Conservation (phyloP, 2,888 invertebrate species). For the Sthenelais limicola region DNA sequence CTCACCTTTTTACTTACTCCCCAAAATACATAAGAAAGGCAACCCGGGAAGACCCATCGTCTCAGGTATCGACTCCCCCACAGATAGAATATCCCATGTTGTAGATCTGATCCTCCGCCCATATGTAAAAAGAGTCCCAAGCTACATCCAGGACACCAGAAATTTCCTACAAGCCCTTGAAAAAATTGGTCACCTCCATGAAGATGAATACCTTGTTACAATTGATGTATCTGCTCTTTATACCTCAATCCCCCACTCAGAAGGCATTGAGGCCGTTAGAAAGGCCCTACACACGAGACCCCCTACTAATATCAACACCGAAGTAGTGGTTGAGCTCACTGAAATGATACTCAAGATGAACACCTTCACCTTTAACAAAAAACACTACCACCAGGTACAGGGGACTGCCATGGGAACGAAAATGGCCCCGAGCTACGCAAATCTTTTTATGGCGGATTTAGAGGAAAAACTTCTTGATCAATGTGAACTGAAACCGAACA, state of each 20-base stretch:
- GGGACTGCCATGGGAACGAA: slow-evolving; percentile 29
- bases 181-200: too few species aligned
- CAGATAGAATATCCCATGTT: background rate
- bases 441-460: background rate
- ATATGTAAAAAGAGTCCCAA: background rate
- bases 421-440: slow-evolving; percentile 11
- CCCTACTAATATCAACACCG: too few species aligned
- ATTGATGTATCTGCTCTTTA: background rate
- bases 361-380: background rate
- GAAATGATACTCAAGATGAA: background rate
- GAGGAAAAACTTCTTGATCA: background rate
- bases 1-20: slow-evolving; percentile 1
- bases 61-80: too few species aligned
- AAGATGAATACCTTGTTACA: background rate
- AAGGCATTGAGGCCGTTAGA: background rate
- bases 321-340: too few species aligned
- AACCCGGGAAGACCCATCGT: slow-evolving; percentile 7
- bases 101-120: background rate
- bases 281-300: too few species aligned
- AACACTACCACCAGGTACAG: background rate
- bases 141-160: background rate
- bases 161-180: background rate
- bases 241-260: slow-evolving; percentile 3
- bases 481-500: background rate
- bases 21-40: slow-evolving; percentile 11